Conservation (phyloP, 2,113 vertebrate species). For the Equus quagga region DNA sequence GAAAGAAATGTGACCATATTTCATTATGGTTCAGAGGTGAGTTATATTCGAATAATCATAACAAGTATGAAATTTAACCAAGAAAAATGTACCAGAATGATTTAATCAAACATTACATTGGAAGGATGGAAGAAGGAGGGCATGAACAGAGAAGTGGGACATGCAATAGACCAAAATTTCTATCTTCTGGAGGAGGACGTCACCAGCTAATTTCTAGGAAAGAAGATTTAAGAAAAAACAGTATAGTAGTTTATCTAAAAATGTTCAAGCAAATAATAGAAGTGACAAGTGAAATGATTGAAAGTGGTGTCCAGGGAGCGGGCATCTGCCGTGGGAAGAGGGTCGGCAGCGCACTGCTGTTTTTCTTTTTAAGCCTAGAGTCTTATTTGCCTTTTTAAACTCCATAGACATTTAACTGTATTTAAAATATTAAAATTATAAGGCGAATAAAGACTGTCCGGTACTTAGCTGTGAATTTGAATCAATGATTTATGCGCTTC, state of each 20-base stretch:
- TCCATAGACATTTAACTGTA: slow-evolving; percentile 42
- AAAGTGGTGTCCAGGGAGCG: background rate
- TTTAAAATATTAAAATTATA: slow-evolving; percentile 60
- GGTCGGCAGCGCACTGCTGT: background rate
- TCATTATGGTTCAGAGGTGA: slow-evolving; percentile 1
- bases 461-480: background rate
- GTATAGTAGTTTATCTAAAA: background rate
- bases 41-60: slow-evolving; percentile 45
- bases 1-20: slow-evolving; percentile 31
- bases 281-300: background rate
- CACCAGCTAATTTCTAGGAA: background rate
- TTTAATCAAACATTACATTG: slow-evolving; percentile 21
- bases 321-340: background rate
- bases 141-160: background rate
- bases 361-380: background rate
- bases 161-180: background rate
- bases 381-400: background rate
- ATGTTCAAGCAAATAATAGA: background rate
- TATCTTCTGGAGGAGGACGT: background rate
- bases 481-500: slow-evolving; percentile 10
- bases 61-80: slow-evolving; percentile 21
- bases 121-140: background rate
- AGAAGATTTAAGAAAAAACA: slow-evolving; percentile 10
- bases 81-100: slow-evolving; percentile 6
- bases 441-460: slow-evolving; percentile 2